Conservation (phyloP, 2,888 invertebrate species). For the Podabrus alpinus region DNA sequence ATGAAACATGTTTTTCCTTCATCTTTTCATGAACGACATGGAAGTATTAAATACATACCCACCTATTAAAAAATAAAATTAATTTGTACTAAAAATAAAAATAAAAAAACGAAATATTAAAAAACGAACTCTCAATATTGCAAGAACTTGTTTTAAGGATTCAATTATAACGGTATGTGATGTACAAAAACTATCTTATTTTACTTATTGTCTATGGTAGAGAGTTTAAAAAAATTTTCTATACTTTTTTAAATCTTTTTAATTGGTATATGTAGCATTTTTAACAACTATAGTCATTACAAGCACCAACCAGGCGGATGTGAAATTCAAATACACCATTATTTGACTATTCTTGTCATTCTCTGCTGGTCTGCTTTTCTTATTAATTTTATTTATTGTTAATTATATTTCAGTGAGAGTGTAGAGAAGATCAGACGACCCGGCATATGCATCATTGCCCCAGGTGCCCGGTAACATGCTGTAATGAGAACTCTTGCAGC, state of each 20-base stretch:
- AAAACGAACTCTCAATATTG: neutral
- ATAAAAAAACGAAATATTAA: too few relatives aligned
- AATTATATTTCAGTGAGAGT: neutral
- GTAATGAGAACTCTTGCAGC: neutral
- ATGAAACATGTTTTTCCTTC: too few relatives aligned
- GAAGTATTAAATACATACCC: too few relatives aligned
- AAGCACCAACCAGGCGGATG: neutral
- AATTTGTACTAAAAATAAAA: too few relatives aligned
- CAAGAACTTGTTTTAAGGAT: neutral
- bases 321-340: neutral
- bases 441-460: neutral
- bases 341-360: neutral
- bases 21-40: too few relatives aligned
- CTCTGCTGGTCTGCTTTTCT: neutral
- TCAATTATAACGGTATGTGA: neutral
- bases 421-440: neutral
- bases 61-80: too few relatives aligned
- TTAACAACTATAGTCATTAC: neutral
- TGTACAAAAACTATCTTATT: neutral
- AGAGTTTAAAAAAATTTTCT: too few relatives aligned
- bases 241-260: neutral
- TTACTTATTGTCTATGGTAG: neutral
- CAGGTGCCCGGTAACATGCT: neutral
- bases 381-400: neutral
- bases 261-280: neutral